These are phyloP conservation scores for Heliconius melpomene DNA, from an alignment of 1,140 invertebrate species.

Conservation along the genomic window DNA sequence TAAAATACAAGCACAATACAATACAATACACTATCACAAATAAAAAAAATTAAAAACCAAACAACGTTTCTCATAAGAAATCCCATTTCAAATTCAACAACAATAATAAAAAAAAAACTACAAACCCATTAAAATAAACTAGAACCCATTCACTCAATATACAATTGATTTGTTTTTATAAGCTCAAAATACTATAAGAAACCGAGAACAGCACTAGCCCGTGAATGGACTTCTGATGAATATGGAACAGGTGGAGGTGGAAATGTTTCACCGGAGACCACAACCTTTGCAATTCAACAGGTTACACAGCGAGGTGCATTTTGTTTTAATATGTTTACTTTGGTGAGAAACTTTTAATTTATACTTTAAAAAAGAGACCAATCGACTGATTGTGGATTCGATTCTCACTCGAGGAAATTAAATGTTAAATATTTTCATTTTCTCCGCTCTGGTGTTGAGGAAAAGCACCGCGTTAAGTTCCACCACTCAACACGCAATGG, in stretches of 20 bases:
- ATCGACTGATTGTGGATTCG: too few relatives aligned
- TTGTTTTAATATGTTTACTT: neutral
- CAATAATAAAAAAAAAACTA: neutral
- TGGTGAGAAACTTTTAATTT: neutral
- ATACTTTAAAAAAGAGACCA: too few relatives aligned
- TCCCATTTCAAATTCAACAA: neutral
- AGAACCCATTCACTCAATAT: neutral
- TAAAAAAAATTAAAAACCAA: too few relatives aligned
- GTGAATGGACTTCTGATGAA: constrained; percentile 47
- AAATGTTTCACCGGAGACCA: constrained; percentile 43
- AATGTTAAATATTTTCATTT: neutral
- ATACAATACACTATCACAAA: too few relatives aligned
- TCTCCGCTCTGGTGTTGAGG: neutral
- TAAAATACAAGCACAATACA: too few relatives aligned
- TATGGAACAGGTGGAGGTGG: constrained; percentile 46
- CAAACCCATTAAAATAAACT: constrained; percentile 2
- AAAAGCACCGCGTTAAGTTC: neutral
- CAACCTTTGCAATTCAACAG: constrained; percentile 43
- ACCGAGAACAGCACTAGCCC: neutral
- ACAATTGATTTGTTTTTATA: neutral
- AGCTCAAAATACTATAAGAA: neutral
- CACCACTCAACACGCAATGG: neutral
- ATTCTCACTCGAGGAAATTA: neutral
- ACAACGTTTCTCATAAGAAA: too few relatives aligned
- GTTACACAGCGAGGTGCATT: constrained; percentile 16